phyloP scores from a whole-genome alignment of 2,797 vertebrate species.

The Periparus ater region DNA sequence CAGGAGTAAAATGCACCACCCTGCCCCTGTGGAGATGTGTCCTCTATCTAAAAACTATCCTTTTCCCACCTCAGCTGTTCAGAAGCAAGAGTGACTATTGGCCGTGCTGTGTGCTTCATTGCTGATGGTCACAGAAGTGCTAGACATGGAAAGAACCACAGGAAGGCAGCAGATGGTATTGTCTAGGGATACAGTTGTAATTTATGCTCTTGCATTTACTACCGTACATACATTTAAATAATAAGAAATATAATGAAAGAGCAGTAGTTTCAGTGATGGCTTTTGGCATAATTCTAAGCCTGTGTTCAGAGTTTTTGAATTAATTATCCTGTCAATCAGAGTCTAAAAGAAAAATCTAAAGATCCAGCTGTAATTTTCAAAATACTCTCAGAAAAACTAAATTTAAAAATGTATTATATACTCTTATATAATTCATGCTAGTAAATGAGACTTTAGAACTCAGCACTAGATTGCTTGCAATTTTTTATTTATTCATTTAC shows the following conservation, averaged over 20 bases:
- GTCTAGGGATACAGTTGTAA: neutral
- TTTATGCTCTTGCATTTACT: slow-evolving; percentile 7
- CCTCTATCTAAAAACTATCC: neutral
- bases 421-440: neutral
- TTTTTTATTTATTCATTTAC: neutral
- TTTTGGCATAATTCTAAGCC: neutral
- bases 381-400: neutral
- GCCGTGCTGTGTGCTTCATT: neutral
- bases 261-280: neutral
- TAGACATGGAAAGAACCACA: neutral
- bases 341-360: neutral
- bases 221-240: neutral
- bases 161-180: slow-evolving; percentile 14
- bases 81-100: neutral
- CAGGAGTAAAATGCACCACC: neutral
- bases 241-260: neutral
- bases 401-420: neutral
- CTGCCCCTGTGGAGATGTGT: neutral
- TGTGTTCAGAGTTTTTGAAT: neutral
- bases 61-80: neutral
- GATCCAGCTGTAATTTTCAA: neutral
- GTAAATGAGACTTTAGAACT: neutral
- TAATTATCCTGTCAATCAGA: neutral
- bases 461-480: neutral
- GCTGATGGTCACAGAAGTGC: neutral